Conservation (phyloP, 1,140 invertebrate species). For the Halictus rubicundus region DNA sequence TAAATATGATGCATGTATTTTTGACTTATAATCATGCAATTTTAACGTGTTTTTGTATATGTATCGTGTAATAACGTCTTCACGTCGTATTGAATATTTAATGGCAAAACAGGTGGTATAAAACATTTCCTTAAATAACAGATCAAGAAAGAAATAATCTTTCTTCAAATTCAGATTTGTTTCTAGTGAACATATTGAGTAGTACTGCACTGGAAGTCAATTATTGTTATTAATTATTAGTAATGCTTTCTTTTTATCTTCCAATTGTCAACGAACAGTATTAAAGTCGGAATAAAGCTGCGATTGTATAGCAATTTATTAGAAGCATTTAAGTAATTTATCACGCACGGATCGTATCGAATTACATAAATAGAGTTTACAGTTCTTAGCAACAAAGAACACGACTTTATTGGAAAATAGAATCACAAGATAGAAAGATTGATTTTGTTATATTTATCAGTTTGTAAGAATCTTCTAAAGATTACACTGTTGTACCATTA, state of each 20-base stretch:
- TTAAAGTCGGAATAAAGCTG: constrained; percentile 39
- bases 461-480: constrained; percentile 58
- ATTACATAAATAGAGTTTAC: constrained; percentile 40
- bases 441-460: constrained; percentile 35
- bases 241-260: constrained; percentile 22
- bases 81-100: constrained; percentile 8
- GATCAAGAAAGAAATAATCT: constrained; percentile 24
- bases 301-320: constrained; percentile 40
- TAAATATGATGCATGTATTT: constrained; percentile 28
- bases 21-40: constrained; percentile 31
- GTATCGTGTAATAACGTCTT: constrained; percentile 31
- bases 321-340: constrained; percentile 46
- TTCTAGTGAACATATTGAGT: constrained; percentile 36
- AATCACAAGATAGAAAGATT: constrained; percentile 50
- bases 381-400: constrained; percentile 54
- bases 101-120: constrained; percentile 38
- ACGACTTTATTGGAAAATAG: constrained; percentile 55
- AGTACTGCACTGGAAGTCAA: constrained; percentile 45
- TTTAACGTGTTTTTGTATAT: constrained; percentile 37
- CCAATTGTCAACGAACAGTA: constrained; percentile 31
- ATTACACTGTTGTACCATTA: constrained; percentile 38
- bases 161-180: constrained; percentile 37
- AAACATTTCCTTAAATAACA: constrained; percentile 47
- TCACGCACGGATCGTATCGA: constrained; percentile 21
- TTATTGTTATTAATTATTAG: constrained; percentile 26